A percentile compares a stretch with the other conserved stretches of the same genome.
Conservation (phyloP, 2,113 vertebrate genomes). For the Rhynchomys soricoides region DNA sequence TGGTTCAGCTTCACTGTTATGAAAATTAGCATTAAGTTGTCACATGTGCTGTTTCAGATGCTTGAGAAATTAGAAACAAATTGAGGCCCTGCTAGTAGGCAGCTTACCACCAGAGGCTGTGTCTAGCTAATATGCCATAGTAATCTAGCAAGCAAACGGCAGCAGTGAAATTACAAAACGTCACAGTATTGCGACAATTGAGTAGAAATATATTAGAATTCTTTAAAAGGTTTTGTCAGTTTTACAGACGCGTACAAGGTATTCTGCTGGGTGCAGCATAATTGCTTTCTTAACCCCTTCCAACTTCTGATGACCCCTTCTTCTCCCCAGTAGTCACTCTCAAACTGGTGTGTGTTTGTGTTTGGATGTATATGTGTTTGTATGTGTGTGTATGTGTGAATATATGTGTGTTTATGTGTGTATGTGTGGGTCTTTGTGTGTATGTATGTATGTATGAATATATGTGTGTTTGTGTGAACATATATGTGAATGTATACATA, state of each 20-base stretch:
- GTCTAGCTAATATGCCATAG: accelerated
- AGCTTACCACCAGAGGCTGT: not conserved
- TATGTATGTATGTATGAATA: not conserved
- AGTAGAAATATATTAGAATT: not conserved
- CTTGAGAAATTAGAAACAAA: not conserved
- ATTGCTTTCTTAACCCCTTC: not conserved
- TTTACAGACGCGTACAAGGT: not conserved
- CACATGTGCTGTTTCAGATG: not conserved
- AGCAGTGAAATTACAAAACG: not conserved
- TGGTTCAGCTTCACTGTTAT: conserved; percentile 22
- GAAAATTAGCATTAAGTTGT: not conserved
- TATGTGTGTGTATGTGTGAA: too few species aligned
- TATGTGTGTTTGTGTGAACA: too few species aligned
- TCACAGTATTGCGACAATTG: too few species aligned
- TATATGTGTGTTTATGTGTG: not conserved
- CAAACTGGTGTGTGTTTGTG: not conserved
- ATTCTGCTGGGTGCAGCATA: not conserved
- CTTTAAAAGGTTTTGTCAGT: not conserved
- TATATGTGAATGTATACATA: too few species aligned
- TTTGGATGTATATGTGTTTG: not conserved
- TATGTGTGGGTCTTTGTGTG: not conserved
- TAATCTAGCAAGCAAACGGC: not conserved
- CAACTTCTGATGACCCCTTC: not conserved
- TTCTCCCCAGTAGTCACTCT: not conserved
- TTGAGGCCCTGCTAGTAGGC: accelerated